Evolutionary conservation across 2,113 vertebrate species (phyloP).

Genomic region (Pseudonaja textilis): DNA sequence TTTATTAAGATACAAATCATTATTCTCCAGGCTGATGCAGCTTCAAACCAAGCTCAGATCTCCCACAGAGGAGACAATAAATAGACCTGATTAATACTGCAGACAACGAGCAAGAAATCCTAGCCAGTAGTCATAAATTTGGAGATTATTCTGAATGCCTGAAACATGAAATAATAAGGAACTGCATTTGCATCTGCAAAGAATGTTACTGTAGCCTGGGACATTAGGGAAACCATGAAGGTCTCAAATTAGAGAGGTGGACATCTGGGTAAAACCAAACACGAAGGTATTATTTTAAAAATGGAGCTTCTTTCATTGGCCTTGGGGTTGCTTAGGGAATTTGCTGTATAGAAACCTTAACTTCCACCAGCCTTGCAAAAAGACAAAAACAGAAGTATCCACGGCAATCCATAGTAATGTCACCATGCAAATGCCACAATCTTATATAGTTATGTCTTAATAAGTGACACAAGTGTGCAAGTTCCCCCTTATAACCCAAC

Average conservation of each 20-base stretch:
- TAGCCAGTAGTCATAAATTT: not conserved
- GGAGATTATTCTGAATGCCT: not conserved
- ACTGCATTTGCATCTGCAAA: not conserved
- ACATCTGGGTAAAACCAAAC: not conserved
- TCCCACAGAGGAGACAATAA: conserved; percentile 13
- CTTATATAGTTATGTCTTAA: not conserved
- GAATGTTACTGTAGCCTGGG: not conserved
- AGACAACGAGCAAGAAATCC: conserved; percentile 2
- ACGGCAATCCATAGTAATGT: not conserved
- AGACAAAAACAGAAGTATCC: not conserved
- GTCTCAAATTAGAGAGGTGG: not conserved
- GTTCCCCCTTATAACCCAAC: not conserved
- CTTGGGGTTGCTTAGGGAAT: not conserved
- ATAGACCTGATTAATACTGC: not conserved
- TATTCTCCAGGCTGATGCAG: conserved; percentile 45
- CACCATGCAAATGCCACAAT: not conserved
- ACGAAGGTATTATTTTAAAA: not conserved
- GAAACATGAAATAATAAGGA: not conserved
- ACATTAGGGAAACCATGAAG: not conserved
- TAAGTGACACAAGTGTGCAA: not conserved
- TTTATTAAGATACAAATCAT: conserved; percentile 26
- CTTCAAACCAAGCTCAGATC: not conserved
- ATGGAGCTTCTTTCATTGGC: not conserved
- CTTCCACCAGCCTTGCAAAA: not conserved
- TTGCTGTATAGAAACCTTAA: not conserved